Conservation (phyloP, 2,888 invertebrate species). For the Andrena marginata region DNA sequence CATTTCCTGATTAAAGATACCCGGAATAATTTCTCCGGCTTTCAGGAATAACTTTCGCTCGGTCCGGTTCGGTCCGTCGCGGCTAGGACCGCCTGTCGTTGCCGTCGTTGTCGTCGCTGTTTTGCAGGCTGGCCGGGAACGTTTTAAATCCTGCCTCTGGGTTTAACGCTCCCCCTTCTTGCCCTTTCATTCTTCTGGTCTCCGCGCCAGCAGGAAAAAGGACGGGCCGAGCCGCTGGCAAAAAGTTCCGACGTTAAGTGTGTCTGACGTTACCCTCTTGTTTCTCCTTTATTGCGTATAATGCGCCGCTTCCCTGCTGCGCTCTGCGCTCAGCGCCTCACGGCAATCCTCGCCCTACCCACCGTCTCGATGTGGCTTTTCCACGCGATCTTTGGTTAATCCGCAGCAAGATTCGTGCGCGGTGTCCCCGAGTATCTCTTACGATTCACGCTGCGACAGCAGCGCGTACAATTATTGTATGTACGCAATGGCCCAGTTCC, state of each 20-base stretch:
- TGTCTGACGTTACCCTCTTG: conserved; percentile 72
- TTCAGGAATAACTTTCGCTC: conserved; percentile 59
- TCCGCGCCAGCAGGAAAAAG: conserved; percentile 57
- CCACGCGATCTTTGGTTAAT: not conserved
- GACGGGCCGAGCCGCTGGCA: conserved; percentile 54
- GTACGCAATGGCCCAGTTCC: conserved; percentile 28
- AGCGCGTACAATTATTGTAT: conserved; percentile 18
- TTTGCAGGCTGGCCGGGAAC: conserved; percentile 66
- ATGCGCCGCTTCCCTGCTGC: conserved; percentile 62
- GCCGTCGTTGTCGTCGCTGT: conserved; percentile 57
- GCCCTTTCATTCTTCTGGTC: conserved; percentile 43
- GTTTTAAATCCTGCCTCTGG: conserved; percentile 71
- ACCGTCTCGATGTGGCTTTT: not conserved
- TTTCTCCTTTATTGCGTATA: conserved; percentile 72
- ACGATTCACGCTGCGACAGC: not conserved
- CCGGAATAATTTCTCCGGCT: conserved; percentile 56
- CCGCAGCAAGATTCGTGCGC: not conserved
- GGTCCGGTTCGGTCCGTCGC: conserved; percentile 36
- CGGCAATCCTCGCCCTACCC: not conserved
- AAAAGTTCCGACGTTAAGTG: conserved; percentile 73
- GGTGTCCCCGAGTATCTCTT: not conserved
- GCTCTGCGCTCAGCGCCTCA: not conserved
- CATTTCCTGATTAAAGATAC: conserved; percentile 48
- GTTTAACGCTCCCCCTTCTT: conserved; percentile 49
- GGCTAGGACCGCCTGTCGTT: conserved; percentile 18